Conservation (phyloP, 1,140 invertebrate genomes). For the Trichonephila clavipes region DNA sequence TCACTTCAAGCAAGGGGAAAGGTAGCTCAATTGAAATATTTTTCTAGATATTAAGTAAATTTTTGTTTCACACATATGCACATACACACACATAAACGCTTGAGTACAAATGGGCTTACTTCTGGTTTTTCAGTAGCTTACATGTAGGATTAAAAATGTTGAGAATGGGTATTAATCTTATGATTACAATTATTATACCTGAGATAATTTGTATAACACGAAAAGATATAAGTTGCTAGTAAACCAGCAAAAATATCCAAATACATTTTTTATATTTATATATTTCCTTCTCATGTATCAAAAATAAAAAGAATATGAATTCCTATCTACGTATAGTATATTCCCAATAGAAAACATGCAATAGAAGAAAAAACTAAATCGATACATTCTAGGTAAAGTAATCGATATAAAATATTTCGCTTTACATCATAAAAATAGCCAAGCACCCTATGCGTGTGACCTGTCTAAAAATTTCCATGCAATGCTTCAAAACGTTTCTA, state of each 20-base stretch:
- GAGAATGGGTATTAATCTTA: too few species aligned
- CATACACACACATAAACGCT: too few species aligned
- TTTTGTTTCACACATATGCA: too few species aligned
- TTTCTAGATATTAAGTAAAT: too few species aligned
- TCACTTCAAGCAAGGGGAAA: too few species aligned
- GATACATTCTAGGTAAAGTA: constrained; percentile 50
- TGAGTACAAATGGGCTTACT: too few species aligned
- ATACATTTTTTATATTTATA: background rate
- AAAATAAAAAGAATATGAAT: background rate
- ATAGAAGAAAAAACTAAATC: constrained; percentile 31
- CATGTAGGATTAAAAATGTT: too few species aligned
- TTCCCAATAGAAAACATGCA: background rate
- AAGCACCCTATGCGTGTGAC: constrained; percentile 48
- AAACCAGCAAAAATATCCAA: background rate
- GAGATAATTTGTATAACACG: too few species aligned
- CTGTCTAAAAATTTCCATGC: constrained; percentile 58
- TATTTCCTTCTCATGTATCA: background rate
- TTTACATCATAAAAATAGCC: constrained; percentile 72
- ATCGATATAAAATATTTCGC: constrained; percentile 64
- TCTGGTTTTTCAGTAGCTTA: too few species aligned
- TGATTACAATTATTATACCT: too few species aligned
- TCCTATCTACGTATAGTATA: background rate
- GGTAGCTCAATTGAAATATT: too few species aligned
- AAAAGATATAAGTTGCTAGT: too few species aligned
- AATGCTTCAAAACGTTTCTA: constrained; percentile 76